Evolutionary conservation across 2,888 invertebrate genomes (phyloP).

Genomic region (Hoplodrina blanda): DNA sequence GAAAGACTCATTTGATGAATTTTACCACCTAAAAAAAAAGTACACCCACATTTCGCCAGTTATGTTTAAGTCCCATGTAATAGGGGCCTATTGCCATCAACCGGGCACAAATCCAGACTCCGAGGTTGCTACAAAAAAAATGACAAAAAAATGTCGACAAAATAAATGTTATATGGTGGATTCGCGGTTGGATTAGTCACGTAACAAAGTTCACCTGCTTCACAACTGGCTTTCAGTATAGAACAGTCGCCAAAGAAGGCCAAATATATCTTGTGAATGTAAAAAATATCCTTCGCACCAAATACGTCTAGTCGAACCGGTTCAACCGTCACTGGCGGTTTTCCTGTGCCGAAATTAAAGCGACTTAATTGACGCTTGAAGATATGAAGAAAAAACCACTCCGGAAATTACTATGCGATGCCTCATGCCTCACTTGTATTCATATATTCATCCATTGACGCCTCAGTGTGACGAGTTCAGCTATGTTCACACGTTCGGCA

Average conservation of each 20-base stretch:
- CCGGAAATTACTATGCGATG: constrained; percentile 79
- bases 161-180: constrained; percentile 31
- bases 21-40: too few relatives aligned
- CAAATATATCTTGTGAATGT: constrained; percentile 71
- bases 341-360: constrained; percentile 79
- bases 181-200: constrained; percentile 49
- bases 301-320: constrained; percentile 76
- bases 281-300: constrained; percentile 79
- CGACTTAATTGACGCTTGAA: constrained; percentile 74
- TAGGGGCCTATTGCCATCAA: too few relatives aligned
- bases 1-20: too few relatives aligned
- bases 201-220: constrained; percentile 71
- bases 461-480: constrained; percentile 45
- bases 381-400: constrained; percentile 72
- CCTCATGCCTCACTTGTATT: constrained; percentile 62
- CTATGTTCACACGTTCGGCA: constrained; percentile 42
- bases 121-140: too few relatives aligned
- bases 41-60: too few relatives aligned
- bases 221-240: constrained; percentile 66
- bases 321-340: constrained; percentile 77
- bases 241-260: constrained; percentile 73
- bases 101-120: too few relatives aligned
- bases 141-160: neutral
- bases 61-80: too few relatives aligned
- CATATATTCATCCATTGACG: constrained; percentile 57